Base-by-base conservation (phyloP, 2,113 vertebrate genomes). In the Hyaena hyaena region DNA sequence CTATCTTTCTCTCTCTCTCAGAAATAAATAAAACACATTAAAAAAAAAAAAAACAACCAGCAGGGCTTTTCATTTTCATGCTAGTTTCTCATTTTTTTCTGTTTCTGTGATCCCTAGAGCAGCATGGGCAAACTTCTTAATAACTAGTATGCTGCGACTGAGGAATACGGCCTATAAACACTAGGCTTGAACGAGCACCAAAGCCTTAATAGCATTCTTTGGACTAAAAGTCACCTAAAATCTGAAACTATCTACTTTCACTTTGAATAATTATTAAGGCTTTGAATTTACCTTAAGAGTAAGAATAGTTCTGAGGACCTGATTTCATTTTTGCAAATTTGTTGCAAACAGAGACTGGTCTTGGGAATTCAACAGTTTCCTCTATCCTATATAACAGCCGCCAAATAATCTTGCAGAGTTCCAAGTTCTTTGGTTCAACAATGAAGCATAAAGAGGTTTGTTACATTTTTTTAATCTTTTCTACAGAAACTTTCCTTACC, bases 251-350 rank as follows among this genome's bases (percentile, higher is more conserved):
- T 48, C 14, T 16, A 79, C 5, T 2, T 88, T 77, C 58, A 23
- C 43, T 63, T n/a, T 71, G 21, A 85, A 68, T 73, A 80, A 80
- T 61, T 48, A 88, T 3, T 15, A 74, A 80, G 24, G 4, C 43
- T 94, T 86, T 96, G 73, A 90, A 91, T 26, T 21, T 35, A 45
- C 26, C 53, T 8, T 73, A 84, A 74, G 35, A 77, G 12, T 15
- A 80, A 94, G 15, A 9, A 58, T 58, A 28, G 9, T 76, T 84
- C 5, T 4, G 43, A 94, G 39, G 4, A 43, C 6, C 9, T 15
- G 77, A 45, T 76, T 53, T 26, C 24, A 94, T 65, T 66, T 92
- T 77, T 88, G n/a, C 10, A 95, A 83, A 73, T 53, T 39, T 93
- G 48, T 69, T 90, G 24, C 39, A 88, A 21, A 58, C 14, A n/a